Base-by-base conservation (phyloP, 2,797 vertebrate species). In the Scarus forsteni region DNA sequence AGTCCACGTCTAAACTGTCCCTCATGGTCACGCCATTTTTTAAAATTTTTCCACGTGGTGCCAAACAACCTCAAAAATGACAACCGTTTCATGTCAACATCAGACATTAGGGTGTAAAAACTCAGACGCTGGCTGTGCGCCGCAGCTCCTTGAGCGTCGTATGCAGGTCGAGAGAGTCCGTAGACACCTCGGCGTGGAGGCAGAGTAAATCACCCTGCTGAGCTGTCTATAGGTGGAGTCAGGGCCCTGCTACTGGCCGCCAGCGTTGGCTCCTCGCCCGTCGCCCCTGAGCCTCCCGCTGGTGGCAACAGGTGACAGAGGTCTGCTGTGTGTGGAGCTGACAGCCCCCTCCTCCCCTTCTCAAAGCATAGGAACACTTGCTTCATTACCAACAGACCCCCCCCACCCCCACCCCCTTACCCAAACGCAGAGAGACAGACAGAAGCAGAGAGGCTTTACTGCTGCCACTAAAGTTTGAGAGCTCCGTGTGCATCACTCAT, bases 401-500 rank as follows among this genome's bases (percentile, higher is more conserved):
- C 63, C 43, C 35, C 13, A 8, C 51, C 34, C 7, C 27, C 27
- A 60, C 43, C 35, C 13, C n/a, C 51, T 14, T 10, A 55, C 53
- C 71, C 38, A 51, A 19, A 66, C 68, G 60, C 53, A 53, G 63
- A 18, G 10, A 58, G 70, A 83, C 79, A 65, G 88, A 88, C 80
- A 66, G 82, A 60, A 43, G 39, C 79, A 66, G 72, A 76, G 84
- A 81, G 70, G 75, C 79, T 87, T 84, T 77, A 84, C 85, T 87
- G 80, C 85, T 84, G 80, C 73, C 78, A 78, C 85, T 79, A 77
- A 89, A 68, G 77, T 80, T 53, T 74, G 78, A 74, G 81, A 83
- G 77, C 85, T 86, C 79, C 52, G 86, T 88, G 89, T 90, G 90
- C 93, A 94, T 94, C 94, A 94, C 91, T 94, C 94, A 93, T 93